phyloP scores from a whole-genome alignment of 2,797 vertebrate species.

The Loris lydekkerianus region DNA sequence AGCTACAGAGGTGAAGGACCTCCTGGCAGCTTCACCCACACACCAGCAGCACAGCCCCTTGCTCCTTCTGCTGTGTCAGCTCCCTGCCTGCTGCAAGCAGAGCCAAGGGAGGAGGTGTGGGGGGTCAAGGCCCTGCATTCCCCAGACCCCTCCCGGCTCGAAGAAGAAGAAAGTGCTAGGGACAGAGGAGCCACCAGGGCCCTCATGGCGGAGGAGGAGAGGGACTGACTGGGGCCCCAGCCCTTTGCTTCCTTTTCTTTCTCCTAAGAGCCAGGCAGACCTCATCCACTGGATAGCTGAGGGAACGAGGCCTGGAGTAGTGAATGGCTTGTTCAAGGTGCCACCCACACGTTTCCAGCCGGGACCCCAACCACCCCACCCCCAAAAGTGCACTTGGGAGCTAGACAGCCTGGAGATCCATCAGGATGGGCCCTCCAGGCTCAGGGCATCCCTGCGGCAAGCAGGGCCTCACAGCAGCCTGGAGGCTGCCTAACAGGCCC shows the following conservation, averaged over 20 bases:
- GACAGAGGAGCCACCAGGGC: neutral
- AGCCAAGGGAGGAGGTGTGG: rapidly evolving
- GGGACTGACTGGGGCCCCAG: too few species aligned
- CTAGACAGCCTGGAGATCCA: rapidly evolving
- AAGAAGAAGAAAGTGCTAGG: neutral
- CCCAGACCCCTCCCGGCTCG: too few species aligned
- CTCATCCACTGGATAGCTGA: neutral
- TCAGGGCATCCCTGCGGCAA: rapidly evolving
- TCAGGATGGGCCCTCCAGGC: neutral
- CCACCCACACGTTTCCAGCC: neutral
- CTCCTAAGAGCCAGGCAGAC: neutral
- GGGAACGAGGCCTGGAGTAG: neutral
- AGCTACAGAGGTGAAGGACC: neutral
- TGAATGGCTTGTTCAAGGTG: neutral
- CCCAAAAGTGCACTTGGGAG: neutral
- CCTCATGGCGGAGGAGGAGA: neutral
- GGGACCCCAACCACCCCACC: too few species aligned
- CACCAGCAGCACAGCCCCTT: neutral
- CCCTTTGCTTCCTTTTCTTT: neutral
- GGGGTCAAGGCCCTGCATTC: neutral
- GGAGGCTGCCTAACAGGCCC: neutral
- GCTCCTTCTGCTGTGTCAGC: too few species aligned
- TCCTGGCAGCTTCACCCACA: neutral
- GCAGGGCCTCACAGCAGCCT: neutral
- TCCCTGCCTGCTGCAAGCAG: neutral